Evolutionary conservation across 2,113 vertebrate species (phyloP), one percentile per base, ranked within the genome.

Genomic region (Maccullochella peelii): DNA sequence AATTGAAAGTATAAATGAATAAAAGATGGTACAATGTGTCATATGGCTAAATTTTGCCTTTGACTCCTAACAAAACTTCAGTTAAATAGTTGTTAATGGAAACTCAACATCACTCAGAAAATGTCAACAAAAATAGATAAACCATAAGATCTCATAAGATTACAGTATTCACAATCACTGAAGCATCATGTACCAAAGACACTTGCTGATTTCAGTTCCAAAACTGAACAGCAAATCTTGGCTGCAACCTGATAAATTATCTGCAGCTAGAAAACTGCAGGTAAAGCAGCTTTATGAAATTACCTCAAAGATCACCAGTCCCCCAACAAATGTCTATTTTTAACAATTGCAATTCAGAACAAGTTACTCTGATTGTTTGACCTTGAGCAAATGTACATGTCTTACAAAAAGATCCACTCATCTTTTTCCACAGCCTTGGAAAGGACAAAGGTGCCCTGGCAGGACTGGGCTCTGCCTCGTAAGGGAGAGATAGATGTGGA

Each of bases 401-500:
- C 47, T 40, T 27, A 21, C 11, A 67, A 68, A 88, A 88, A 70
- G 9, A 38, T 1, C 69, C 52, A 78, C 40, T 89, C 83, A 84
- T 88, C 86, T 2, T 65, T 73, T 88, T 81, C 63, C 81, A 38
- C 79, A 79, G 77, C 58, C 23, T 40, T 38, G 14, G 33, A 77
- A 57, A 84, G 72, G 75, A 15, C 68, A 82, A 72, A 52, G 76
- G 73, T 68, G 57, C n/a, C 18, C 21, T 4, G 68, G 73, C 77
- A 83, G 44, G 40, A 55, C 63, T 8, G 58, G 18, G 44, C 40
- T 82, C 23, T 15, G 69, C 55, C 84, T 79, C 58, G 7, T 82
- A 36, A 62, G 50, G 57, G 65, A 65, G 58, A 85, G 83, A 90
- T 79, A 61, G 66, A 90, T 86, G 82, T 33, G 38, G 58, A 55